Evolutionary conservation across 2,113 vertebrate species (phyloP).

Genomic region (Hassar affinis): DNA sequence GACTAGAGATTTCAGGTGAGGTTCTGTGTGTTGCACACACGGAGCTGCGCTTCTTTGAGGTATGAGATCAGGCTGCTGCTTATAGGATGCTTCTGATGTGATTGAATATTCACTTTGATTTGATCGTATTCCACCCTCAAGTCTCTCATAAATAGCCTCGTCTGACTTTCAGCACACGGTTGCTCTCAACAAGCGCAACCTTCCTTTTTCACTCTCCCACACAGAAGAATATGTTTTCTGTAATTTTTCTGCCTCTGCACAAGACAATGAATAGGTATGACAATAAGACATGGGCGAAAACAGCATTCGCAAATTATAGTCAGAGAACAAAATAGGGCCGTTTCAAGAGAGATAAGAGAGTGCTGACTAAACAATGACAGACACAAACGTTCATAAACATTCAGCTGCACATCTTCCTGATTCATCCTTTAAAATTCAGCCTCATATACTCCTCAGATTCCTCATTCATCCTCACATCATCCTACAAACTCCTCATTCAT

Average conservation of each 20-base stretch:
- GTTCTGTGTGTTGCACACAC: not conserved
- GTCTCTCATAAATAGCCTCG: not conserved
- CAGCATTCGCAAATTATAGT: not conserved
- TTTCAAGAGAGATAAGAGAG: not conserved
- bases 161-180: slow-evolving; percentile 12
- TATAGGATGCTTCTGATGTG: not conserved
- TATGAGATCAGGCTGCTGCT: not conserved
- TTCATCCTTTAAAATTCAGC: not conserved
- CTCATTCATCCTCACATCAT: not conserved
- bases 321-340: not conserved
- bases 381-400: not conserved
- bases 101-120: slow-evolving; percentile 45
- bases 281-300: not conserved
- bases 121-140: slow-evolving; percentile 2
- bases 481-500: not conserved
- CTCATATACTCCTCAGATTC: not conserved
- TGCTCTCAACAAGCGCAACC: not conserved
- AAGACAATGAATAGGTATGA: slow-evolving; percentile 1
- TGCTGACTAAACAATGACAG: not conserved
- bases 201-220: not conserved
- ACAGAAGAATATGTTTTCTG: not conserved
- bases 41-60: not conserved
- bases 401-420: not conserved
- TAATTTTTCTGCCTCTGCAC: not conserved
- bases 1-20: not conserved